Percentiles rank a stretch among this genome's conserved stretches.
phyloP scores from a whole-genome alignment of 2,888 invertebrate genomes.

The Himalopsyche japonica region DNA sequence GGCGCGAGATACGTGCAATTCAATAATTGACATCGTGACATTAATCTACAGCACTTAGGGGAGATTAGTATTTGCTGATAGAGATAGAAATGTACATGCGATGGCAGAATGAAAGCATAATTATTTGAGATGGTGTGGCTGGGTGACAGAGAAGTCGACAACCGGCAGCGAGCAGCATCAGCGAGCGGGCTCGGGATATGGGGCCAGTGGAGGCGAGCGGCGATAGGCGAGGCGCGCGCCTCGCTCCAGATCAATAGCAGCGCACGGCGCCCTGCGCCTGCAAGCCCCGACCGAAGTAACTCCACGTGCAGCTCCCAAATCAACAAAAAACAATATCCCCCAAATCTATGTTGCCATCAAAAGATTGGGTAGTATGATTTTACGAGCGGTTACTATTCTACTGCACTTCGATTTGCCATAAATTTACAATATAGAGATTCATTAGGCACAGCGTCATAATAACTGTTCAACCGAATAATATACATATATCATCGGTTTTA shows the following conservation, averaged over 20 bases:
- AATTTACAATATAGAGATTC: no score
- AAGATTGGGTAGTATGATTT: neutral
- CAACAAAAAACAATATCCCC: neutral
- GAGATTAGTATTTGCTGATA: neutral
- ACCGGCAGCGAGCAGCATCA: neutral
- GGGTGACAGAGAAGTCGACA: neutral
- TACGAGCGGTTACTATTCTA: neutral
- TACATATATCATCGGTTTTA: no score
- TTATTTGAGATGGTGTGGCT: neutral
- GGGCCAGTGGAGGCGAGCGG: conserved; percentile 1
- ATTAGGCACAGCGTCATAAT: no score
- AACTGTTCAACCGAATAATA: no score
- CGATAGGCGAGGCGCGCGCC: conserved; percentile 22
- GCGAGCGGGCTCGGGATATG: neutral
- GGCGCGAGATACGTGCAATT: no score
- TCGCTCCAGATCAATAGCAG: conserved; percentile 21
- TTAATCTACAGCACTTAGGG: no score
- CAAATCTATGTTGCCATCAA: neutral
- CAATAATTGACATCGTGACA: no score
- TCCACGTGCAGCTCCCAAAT: neutral
- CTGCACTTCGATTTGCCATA: neutral
- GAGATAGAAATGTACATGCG: neutral
- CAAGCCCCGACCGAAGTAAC: neutral
- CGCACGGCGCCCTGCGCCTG: conserved; percentile 9
- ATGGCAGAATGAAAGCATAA: neutral